These are phyloP conservation scores for Pangasius sanitwongsei DNA, from an alignment of 2,797 vertebrate species.

Conservation along the genomic window DNA sequence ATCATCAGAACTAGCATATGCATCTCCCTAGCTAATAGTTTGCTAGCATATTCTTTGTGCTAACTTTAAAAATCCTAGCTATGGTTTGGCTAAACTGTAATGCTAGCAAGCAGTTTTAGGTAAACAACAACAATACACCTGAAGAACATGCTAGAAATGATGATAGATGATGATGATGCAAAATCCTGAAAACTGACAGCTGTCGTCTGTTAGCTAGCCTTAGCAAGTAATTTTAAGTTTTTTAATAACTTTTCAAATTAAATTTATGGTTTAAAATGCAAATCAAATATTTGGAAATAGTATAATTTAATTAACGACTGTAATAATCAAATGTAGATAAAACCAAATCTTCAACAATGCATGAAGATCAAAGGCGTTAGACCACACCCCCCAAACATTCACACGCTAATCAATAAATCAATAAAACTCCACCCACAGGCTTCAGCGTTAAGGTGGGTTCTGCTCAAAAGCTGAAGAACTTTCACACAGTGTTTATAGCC, in stretches of 20 bases:
- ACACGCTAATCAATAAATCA: background rate
- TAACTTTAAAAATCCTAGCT: background rate
- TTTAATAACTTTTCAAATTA: background rate
- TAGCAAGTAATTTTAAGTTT: background rate
- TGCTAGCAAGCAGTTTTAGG: background rate
- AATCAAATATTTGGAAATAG: background rate
- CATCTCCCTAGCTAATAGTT: background rate
- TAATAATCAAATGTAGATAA: background rate
- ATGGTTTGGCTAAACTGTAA: background rate
- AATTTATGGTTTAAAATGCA: background rate
- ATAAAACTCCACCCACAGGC: slow-evolving; percentile 9
- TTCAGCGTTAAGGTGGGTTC: background rate
- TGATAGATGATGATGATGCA: background rate
- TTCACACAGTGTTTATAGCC: background rate
- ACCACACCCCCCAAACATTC: background rate
- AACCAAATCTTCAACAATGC: background rate
- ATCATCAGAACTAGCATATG: background rate
- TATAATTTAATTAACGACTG: background rate
- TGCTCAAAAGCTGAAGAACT: background rate
- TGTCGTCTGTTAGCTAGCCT: background rate
- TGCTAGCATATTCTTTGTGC: background rate
- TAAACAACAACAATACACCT: background rate
- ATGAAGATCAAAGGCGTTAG: background rate
- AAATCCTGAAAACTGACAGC: background rate
- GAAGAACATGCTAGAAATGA: background rate